phyloP scores from a whole-genome alignment of 2,113 vertebrate species.

The Tyto alba region DNA sequence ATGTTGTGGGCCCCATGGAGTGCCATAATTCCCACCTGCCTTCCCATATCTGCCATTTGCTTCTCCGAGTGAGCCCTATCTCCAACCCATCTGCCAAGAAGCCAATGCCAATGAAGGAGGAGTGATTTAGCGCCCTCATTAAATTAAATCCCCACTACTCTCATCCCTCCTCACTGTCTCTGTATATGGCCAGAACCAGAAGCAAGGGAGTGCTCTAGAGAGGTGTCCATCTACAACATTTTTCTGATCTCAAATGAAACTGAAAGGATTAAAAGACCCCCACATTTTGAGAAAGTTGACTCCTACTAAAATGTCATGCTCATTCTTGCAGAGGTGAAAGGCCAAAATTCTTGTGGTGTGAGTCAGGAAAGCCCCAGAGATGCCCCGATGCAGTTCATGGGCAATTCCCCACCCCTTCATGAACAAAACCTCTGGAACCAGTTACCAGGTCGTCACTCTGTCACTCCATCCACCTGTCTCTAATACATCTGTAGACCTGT shows the following conservation, averaged over 20 bases:
- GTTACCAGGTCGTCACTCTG: background rate
- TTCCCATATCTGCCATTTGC: background rate
- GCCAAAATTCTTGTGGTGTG: background rate
- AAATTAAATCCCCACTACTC: background rate
- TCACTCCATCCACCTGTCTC: background rate
- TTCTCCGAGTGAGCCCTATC: background rate
- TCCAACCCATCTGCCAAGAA: background rate
- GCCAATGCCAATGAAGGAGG: background rate
- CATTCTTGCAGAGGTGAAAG: background rate
- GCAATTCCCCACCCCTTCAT: background rate
- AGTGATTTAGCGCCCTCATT: background rate
- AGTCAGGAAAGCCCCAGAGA: background rate
- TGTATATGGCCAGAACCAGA: background rate
- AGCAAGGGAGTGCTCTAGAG: background rate
- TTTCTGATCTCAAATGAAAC: background rate
- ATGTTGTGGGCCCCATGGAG: too few species aligned
- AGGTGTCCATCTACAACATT: background rate
- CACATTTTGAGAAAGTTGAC: background rate
- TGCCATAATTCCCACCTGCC: background rate
- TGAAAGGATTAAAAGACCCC: background rate
- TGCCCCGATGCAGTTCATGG: fast-evolving
- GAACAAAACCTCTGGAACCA: background rate
- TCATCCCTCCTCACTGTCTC: background rate
- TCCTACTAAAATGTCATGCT: background rate
- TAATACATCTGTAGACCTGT: background rate